Evolutionary conservation across 23 tunicate genomes (phyloP).

Genomic region (Styela clava): DNA sequence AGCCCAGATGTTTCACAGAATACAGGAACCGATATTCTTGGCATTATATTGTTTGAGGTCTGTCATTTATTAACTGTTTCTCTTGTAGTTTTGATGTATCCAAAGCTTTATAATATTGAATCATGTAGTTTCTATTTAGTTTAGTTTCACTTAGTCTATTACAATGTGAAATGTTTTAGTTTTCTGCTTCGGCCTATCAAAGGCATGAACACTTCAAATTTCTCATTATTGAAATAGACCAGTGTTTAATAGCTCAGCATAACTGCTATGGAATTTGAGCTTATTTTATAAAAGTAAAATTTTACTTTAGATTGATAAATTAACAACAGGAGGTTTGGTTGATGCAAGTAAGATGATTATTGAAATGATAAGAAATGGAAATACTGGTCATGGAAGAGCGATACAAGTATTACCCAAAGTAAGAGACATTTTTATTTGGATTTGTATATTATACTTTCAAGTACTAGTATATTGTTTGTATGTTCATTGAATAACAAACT

Average conservation of each 20-base stretch:
- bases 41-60: slow-evolving; percentile 18
- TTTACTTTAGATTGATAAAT: not conserved
- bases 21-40: not conserved
- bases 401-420: slow-evolving; percentile 49
- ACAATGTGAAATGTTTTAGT: too few relatives aligned
- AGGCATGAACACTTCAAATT: too few relatives aligned
- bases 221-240: too few relatives aligned
- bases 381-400: slow-evolving; percentile 41
- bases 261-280: too few relatives aligned
- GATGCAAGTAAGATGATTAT: slow-evolving; percentile 26
- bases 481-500: not conserved
- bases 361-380: slow-evolving; percentile 26
- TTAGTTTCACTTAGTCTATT: too few relatives aligned
- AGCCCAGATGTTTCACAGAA: slow-evolving; percentile 19
- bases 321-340: slow-evolving; percentile 36
- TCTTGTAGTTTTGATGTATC: not conserved
- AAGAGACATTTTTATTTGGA: not conserved
- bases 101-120: too few relatives aligned
- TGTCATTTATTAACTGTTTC: not conserved
- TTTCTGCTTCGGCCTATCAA: too few relatives aligned
- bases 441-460: not conserved
- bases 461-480: not conserved
- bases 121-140: too few relatives aligned
- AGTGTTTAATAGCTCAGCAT: too few relatives aligned
- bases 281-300: too few relatives aligned